A percentile compares a stretch with the other conserved stretches of the same genome.
Conservation (phyloP, 2,113 vertebrate genomes). For the Empidonax traillii region DNA sequence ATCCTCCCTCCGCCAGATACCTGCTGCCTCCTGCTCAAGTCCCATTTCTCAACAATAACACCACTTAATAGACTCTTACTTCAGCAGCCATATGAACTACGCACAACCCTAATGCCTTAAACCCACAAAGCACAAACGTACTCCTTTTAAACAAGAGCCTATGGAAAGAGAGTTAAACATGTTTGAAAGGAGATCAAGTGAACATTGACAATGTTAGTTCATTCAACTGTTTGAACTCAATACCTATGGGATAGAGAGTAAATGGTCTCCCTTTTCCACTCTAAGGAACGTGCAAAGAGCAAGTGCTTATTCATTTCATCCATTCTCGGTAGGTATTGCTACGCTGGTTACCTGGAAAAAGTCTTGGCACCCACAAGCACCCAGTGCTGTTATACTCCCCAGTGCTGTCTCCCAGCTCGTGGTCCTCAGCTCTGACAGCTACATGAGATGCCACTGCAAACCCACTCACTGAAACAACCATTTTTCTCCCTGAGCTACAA, state of each 20-base stretch:
- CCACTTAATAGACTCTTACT: background rate
- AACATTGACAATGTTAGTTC: background rate
- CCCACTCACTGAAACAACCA: accelerated
- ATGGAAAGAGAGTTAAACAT: background rate
- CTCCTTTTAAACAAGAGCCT: background rate
- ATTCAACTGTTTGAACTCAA: constrained; percentile 22
- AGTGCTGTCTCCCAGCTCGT: accelerated
- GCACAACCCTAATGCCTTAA: background rate
- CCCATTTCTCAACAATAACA: background rate
- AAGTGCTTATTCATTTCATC: background rate
- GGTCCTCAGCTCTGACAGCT: background rate
- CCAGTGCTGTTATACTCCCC: accelerated
- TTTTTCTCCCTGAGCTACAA: background rate
- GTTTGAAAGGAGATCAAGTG: background rate
- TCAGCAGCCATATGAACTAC: background rate
- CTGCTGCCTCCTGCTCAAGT: background rate
- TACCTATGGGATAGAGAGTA: background rate
- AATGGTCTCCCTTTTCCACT: background rate
- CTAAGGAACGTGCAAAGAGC: accelerated
- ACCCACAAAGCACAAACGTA: background rate
- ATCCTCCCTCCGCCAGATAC: background rate
- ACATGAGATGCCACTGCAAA: accelerated
- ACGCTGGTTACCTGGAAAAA: background rate
- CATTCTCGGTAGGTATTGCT: accelerated
- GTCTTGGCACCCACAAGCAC: background rate